A percentile compares a stretch with the other conserved stretches of the same genome.
Conservation (phyloP, 2,113 vertebrate species). For the Ancistrus triradiatus region DNA sequence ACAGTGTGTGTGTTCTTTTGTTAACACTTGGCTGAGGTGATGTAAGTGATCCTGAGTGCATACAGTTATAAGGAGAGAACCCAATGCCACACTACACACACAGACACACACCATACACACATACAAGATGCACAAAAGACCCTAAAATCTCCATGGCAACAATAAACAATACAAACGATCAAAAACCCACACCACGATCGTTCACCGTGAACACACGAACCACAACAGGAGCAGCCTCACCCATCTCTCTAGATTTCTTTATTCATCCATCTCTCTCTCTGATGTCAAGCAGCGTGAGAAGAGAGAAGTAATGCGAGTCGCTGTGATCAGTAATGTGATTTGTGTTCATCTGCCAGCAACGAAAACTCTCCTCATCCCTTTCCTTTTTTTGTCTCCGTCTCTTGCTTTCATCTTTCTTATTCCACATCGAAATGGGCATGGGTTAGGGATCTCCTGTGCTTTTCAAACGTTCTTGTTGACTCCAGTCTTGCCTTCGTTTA, state of each 20-base stretch:
- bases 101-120: slow-evolving; percentile 12
- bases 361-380: not conserved
- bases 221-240: not conserved
- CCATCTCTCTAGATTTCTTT: not conserved
- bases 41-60: slow-evolving; percentile 7
- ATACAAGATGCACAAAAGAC: not conserved
- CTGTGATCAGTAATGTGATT: slow-evolving; percentile 8
- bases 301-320: slow-evolving; percentile 8
- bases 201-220: not conserved
- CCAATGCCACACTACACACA: slow-evolving; percentile 31
- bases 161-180: slow-evolving; percentile 22
- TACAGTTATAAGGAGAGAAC: slow-evolving; percentile 9
- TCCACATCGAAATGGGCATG: too few species aligned
- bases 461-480: too few species aligned
- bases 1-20: not conserved
- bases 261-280: not conserved
- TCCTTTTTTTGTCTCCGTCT: slow-evolving; percentile 7
- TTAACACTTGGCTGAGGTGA: slow-evolving; percentile 8
- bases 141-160: not conserved
- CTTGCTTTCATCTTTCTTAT: slow-evolving; percentile 1
- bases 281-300: slow-evolving; percentile 3
- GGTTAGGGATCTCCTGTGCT: too few species aligned
- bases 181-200: not conserved
- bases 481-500: too few species aligned
- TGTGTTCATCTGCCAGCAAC: not conserved